phyloP scores from a whole-genome alignment of 2,797 vertebrate species.

The Microhierax caerulescens region DNA sequence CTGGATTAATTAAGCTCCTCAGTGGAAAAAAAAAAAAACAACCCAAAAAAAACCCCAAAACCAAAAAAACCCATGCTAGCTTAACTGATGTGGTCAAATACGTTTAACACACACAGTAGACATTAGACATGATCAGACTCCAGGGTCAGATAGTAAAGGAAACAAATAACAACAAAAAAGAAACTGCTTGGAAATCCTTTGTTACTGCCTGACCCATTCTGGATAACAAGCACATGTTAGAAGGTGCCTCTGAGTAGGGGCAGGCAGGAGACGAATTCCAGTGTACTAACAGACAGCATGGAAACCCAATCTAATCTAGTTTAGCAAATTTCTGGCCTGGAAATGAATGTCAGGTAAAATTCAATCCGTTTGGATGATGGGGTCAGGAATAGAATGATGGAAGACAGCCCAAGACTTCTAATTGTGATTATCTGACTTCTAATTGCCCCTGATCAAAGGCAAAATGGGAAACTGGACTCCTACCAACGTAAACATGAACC shows the following conservation, averaged over 20 bases:
- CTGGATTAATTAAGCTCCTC: conserved; percentile 67
- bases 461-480: conserved; percentile 71
- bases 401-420: conserved; percentile 68
- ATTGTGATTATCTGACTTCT: conserved; percentile 72
- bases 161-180: conserved; percentile 47
- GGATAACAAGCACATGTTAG: conserved; percentile 50
- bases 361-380: conserved; percentile 63
- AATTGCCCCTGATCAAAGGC: conserved; percentile 76
- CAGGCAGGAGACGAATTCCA: conserved; percentile 58
- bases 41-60: not conserved
- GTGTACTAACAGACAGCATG: conserved; percentile 47
- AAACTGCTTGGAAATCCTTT: conserved; percentile 42
- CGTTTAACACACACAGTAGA: conserved; percentile 18
- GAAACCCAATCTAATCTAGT: conserved; percentile 70
- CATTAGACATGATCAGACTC: conserved; percentile 17
- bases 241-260: conserved; percentile 61
- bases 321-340: conserved; percentile 69
- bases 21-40: not conserved
- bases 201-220: not conserved
- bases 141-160: conserved; percentile 16
- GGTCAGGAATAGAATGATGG: conserved; percentile 66
- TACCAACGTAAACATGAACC: conserved; percentile 60
- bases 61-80: not conserved
- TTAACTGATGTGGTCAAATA: conserved; percentile 47
- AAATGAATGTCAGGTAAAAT: conserved; percentile 74